Evolutionary conservation across 1,140 invertebrate species (phyloP).

Genomic region (Halyomorpha halys): DNA sequence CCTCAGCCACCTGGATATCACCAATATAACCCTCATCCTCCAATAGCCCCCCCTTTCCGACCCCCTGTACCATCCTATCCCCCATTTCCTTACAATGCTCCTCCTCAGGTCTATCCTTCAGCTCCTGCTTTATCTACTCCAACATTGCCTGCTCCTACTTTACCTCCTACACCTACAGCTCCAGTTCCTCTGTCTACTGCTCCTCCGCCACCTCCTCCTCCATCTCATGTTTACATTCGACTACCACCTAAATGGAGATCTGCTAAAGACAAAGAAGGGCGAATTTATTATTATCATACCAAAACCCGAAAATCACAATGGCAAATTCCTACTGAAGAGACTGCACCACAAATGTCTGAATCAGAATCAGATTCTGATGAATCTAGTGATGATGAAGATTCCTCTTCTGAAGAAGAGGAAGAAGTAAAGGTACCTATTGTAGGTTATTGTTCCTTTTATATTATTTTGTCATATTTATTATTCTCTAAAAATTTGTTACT

Average conservation of each 20-base stretch:
- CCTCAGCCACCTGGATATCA: slow-evolving; percentile 32
- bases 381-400: slow-evolving; percentile 38
- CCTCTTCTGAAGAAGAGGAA: slow-evolving; percentile 26
- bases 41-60: slow-evolving; percentile 29
- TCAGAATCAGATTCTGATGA: slow-evolving; percentile 38
- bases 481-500: too few species aligned
- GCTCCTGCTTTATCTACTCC: neutral
- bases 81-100: slow-evolving; percentile 17
- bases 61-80: slow-evolving; percentile 27
- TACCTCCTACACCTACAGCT: slow-evolving; percentile 28
- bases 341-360: slow-evolving; percentile 28
- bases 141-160: slow-evolving; percentile 28
- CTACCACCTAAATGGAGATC: slow-evolving; percentile 81
- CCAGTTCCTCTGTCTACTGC: slow-evolving; percentile 11
- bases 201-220: slow-evolving; percentile 28
- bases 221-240: slow-evolving; percentile 40
- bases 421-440: slow-evolving; percentile 29
- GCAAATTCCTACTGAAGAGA: slow-evolving; percentile 55
- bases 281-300: slow-evolving; percentile 85
- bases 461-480: too few species aligned
- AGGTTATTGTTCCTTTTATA: too few species aligned
- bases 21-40: slow-evolving; percentile 41
- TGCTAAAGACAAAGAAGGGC: slow-evolving; percentile 64
- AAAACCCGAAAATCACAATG: slow-evolving; percentile 76
- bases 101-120: neutral